These are phyloP conservation scores for Podilymbus podiceps DNA, from an alignment of 2,113 vertebrate genomes.

Conservation along the genomic window DNA sequence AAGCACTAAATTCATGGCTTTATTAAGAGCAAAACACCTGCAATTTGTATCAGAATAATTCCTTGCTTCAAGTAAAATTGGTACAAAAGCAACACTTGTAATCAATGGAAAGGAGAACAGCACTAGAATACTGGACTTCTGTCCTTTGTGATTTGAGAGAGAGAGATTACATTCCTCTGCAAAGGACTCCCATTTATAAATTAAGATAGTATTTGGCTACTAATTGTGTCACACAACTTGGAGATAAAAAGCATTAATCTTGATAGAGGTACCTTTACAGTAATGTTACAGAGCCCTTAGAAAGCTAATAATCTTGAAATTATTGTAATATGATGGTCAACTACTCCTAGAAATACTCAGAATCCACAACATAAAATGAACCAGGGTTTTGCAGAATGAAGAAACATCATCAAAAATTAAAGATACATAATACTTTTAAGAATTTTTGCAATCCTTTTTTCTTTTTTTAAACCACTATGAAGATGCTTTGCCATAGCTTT, in stretches of 20 bases:
- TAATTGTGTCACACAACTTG: not conserved
- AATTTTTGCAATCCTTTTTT: not conserved
- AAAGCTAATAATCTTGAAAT: not conserved
- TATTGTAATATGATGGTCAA: not conserved
- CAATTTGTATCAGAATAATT: not conserved
- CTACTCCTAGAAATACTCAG: not conserved
- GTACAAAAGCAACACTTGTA: not conserved
- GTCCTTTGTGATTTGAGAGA: not conserved
- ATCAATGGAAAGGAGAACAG: not conserved
- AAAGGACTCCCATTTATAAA: not conserved
- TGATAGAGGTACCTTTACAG: not conserved
- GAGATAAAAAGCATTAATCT: not conserved
- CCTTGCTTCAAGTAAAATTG: not conserved
- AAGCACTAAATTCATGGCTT: not conserved
- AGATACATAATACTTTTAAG: not conserved
- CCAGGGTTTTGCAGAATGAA: not conserved
- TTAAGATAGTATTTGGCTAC: not conserved
- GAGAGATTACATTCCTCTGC: not conserved
- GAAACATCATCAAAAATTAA: not conserved
- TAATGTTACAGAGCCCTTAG: not conserved
- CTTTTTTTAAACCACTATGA: not conserved
- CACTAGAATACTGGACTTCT: not conserved
- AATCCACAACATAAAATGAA: not conserved
- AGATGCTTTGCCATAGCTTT: not conserved
- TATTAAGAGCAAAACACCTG: not conserved